Evolutionary conservation across 2,888 invertebrate species (phyloP).

Genomic region (Aporophyla lueneburgensis): DNA sequence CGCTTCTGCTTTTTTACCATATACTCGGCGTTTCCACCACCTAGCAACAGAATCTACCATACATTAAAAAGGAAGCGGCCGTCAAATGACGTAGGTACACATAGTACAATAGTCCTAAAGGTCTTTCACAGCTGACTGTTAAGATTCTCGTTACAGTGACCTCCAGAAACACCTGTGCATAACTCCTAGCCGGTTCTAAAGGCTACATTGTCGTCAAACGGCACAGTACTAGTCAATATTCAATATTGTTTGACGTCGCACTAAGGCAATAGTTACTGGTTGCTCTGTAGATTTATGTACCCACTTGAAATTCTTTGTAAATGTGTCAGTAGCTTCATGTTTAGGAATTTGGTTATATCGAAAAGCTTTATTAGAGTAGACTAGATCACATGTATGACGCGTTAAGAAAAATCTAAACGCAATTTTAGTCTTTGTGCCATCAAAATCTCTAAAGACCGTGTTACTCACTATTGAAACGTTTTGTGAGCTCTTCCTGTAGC

Average conservation of each 20-base stretch:
- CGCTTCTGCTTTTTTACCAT: constrained; percentile 11
- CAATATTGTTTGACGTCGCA: constrained; percentile 49
- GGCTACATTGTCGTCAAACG: constrained; percentile 61
- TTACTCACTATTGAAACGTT: constrained; percentile 24
- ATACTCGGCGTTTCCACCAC: neutral
- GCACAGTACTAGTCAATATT: constrained; percentile 42
- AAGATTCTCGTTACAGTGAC: constrained; percentile 63
- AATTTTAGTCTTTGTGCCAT: constrained; percentile 27
- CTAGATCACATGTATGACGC: constrained; percentile 15
- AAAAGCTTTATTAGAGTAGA: constrained; percentile 20
- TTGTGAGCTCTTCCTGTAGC: constrained; percentile 12
- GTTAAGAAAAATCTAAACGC: constrained; percentile 6
- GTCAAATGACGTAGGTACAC: constrained; percentile 22
- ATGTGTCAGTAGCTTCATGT: constrained; percentile 33
- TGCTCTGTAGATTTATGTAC: constrained; percentile 17
- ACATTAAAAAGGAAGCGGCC: constrained; percentile 12
- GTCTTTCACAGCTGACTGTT: constrained; percentile 62
- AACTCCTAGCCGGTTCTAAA: constrained; percentile 65
- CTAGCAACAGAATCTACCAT: constrained; percentile 32
- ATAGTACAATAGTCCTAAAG: constrained; percentile 49
- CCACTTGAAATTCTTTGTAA: constrained; percentile 35
- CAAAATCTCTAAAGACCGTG: constrained; percentile 8
- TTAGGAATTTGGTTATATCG: constrained; percentile 38
- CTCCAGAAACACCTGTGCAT: constrained; percentile 67
- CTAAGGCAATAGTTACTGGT: constrained; percentile 27